These are phyloP conservation scores for Sebastes schlegelii DNA, from an alignment of 2,113 vertebrate species.

Conservation along the genomic window DNA sequence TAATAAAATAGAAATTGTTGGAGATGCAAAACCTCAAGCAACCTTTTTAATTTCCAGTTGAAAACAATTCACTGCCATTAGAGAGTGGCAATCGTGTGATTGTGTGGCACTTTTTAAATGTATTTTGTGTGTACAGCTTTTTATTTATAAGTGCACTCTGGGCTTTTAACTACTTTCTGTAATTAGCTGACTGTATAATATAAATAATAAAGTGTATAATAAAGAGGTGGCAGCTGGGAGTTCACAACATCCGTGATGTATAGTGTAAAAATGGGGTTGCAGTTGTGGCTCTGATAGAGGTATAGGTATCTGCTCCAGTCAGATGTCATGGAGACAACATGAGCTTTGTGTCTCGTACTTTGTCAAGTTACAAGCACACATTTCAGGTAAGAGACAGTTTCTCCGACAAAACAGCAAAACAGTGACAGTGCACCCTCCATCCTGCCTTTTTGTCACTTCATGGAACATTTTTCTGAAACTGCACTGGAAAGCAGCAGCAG, in stretches of 20 bases:
- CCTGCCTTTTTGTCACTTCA: constrained; percentile 3
- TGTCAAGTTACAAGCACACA: constrained; percentile 2
- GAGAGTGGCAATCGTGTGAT: neutral
- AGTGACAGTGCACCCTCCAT: neutral
- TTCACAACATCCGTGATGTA: constrained; percentile 10
- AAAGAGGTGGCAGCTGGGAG: constrained; percentile 11
- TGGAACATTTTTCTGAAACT: constrained; percentile 11
- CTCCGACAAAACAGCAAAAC: constrained; percentile 14
- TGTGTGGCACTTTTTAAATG: constrained; percentile 1
- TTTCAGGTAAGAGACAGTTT: neutral
- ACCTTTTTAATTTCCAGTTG: constrained; percentile 5
- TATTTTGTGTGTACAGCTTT: constrained; percentile 20
- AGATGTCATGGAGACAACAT: neutral
- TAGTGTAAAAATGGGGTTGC: constrained; percentile 1
- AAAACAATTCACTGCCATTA: neutral
- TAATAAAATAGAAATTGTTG: neutral
- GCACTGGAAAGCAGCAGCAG: neutral
- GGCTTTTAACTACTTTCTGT: constrained; percentile 26
- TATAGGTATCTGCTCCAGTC: neutral
- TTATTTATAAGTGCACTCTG: constrained; percentile 29
- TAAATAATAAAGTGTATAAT: neutral
- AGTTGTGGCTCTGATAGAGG: neutral
- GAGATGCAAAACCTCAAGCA: neutral
- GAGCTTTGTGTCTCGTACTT: neutral
- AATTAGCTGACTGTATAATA: constrained; percentile 33